These are phyloP conservation scores for Diadumene lineata DNA, from an alignment of 92 coral and sea anemone genomes.

Conservation along the genomic window DNA sequence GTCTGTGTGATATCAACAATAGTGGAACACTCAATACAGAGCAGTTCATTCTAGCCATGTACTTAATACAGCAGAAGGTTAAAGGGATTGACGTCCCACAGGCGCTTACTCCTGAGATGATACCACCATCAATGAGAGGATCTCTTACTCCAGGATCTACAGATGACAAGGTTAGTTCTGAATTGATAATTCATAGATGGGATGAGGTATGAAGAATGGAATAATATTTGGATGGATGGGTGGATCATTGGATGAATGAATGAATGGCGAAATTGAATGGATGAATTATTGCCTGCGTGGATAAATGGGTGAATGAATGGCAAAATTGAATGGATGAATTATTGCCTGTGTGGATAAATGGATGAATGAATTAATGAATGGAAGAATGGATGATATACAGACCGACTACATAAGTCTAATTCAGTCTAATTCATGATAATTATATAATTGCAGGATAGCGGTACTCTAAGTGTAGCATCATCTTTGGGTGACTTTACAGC, in stretches of 20 bases:
- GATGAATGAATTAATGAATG: neutral
- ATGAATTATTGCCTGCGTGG: neutral
- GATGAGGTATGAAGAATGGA: neutral
- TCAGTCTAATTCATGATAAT: neutral
- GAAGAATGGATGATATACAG: neutral
- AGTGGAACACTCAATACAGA: constrained; percentile 91
- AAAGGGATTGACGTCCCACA: constrained; percentile 94
- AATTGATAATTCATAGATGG: neutral
- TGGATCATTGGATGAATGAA: neutral
- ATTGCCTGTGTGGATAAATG: neutral
- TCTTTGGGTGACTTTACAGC: constrained; percentile 77
- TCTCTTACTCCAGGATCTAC: constrained; percentile 40
- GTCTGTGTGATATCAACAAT: constrained; percentile 82
- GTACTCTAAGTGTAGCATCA: constrained; percentile 57
- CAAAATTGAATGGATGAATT: neutral
- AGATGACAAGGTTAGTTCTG: constrained; percentile 81
- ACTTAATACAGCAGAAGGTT: constrained; percentile 86
- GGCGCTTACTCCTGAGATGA: constrained; percentile 88
- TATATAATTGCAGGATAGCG: constrained; percentile 54
- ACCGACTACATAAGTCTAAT: too few species aligned
- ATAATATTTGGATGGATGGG: neutral
- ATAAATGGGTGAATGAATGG: neutral
- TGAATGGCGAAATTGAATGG: neutral
- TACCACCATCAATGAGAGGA: constrained; percentile 93
- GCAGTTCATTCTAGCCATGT: constrained; percentile 96